phyloP scores from a whole-genome alignment of 2,888 invertebrate species.

The Maniola hyperantus region DNA sequence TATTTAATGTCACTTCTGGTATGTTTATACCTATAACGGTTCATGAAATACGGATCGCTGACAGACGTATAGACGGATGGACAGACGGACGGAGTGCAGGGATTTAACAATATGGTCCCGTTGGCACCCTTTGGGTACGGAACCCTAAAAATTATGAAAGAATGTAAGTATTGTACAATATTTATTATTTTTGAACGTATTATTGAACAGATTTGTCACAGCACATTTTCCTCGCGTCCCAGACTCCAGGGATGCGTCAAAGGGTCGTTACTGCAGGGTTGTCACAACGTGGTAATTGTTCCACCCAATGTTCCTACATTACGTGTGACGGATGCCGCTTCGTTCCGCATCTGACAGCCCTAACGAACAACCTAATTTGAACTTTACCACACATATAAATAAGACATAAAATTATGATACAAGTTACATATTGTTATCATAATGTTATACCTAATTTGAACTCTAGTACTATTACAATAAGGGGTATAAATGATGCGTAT shows the following conservation, averaged over 20 bases:
- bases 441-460: conserved; percentile 13
- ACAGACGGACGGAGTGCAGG: too few relatives aligned
- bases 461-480: conserved; percentile 13
- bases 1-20: too few relatives aligned
- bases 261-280: conserved; percentile 20
- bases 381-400: neutral
- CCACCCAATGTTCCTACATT: conserved; percentile 34
- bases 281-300: conserved; percentile 31
- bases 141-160: too few relatives aligned
- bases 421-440: conserved; percentile 10
- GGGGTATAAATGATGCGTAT: neutral
- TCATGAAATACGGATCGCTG: too few relatives aligned
- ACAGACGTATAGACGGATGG: too few relatives aligned
- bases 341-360: conserved; percentile 29
- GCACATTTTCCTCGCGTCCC: conserved; percentile 6
- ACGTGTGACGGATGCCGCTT: conserved; percentile 37
- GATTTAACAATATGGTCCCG: too few relatives aligned
- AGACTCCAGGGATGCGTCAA: neutral
- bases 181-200: conserved; percentile 13
- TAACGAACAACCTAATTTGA: neutral
- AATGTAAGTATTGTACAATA: neutral
- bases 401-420: neutral
- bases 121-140: too few relatives aligned
- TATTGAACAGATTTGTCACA: conserved; percentile 4
- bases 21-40: too few relatives aligned